Base-by-base conservation (phyloP, 2,888 invertebrate species). In the Trissoscelio sp. region DNA sequence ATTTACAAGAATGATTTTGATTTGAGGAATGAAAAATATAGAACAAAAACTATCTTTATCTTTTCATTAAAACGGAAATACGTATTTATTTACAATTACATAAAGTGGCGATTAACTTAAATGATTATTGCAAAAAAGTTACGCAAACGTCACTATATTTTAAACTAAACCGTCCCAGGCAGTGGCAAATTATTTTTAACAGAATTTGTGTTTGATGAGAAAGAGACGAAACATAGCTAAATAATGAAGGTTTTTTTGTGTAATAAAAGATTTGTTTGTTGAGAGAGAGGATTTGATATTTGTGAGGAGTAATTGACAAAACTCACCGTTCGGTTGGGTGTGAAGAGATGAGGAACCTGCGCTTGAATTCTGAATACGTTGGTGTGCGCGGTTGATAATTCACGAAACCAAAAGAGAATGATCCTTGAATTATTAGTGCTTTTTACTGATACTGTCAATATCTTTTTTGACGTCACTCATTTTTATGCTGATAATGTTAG, bases 361-460 rank as follows among this genome's bases (percentile, higher is more conserved):
- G 53, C 37, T 53, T 12, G 22, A 58, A 31, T 39, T 31, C 14
- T 28, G 53, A 55, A 34, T 16, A 42, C 20, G 16, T 39, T 51
- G 18, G 39, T 12, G 51, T 55, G 60, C 51, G 28, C 28, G 31
- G 20, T 20, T n/a, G 28, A 58, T 20, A 66, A 39, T 12, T 24
- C 37, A 16, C 57, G 31, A n/a, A n/a, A n/a, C 20, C 11, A 28
- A 28, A 62, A 62, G 37, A 31, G 57, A 9, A 31, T 24, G 51
- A 37, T 77, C 69, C 44, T 77, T 60, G 62, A 70, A 70, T 58
- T 44, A 53, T 39, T 37, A 42, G 46, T 28, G 22, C 48, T 55
- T 78, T 78, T 39, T 42, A 51, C 46, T 78, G 77, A 78, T 78
- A 70, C 70, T 78, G 77, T 70, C 77, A 78, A 70, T 78, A 78